These are phyloP conservation scores for Dreissena rostriformis DNA, from an alignment of 1,140 invertebrate species.

Conservation along the genomic window DNA sequence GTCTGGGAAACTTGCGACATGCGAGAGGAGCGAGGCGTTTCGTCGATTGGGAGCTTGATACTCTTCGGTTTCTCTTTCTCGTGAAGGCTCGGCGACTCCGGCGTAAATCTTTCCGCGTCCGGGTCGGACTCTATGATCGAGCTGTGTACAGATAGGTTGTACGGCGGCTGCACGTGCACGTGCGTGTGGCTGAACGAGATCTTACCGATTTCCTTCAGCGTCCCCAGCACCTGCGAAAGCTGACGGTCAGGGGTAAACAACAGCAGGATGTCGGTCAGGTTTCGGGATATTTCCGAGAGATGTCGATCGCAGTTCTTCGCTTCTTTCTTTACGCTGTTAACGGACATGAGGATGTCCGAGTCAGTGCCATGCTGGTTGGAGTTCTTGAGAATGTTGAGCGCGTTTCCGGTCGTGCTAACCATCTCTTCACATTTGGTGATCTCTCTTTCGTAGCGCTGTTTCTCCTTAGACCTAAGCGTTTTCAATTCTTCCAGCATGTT, in stretches of 20 bases:
- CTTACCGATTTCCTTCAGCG: conserved; percentile 57
- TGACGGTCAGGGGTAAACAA: conserved; percentile 57
- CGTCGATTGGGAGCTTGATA: conserved; percentile 11
- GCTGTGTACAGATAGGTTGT: conserved; percentile 45
- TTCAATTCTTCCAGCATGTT: conserved; percentile 58
- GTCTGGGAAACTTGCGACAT: conserved; percentile 35
- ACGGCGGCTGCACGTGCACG: conserved; percentile 59
- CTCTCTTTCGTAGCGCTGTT: conserved; percentile 55
- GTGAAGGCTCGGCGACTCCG: conserved; percentile 19
- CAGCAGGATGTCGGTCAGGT: conserved; percentile 51
- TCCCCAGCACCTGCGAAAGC: conserved; percentile 43
- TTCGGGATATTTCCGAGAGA: conserved; percentile 45
- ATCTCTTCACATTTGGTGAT: conserved; percentile 60
- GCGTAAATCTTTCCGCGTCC: conserved; percentile 10
- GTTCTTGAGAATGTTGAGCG: conserved; percentile 56
- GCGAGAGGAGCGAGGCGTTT: conserved; percentile 46
- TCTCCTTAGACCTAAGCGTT: conserved; percentile 45
- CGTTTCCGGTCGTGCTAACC: conserved; percentile 59
- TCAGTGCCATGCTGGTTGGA: conserved; percentile 60
- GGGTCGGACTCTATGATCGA: conserved; percentile 35
- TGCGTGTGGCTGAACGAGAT: conserved; percentile 52
- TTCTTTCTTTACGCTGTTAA: conserved; percentile 60
- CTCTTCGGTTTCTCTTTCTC: conserved; percentile 31
- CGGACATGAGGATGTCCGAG: conserved; percentile 58
- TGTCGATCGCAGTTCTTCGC: conserved; percentile 53